These are phyloP conservation scores for Slavum lentiscoides DNA, from an alignment of 2,888 invertebrate species.

Conservation along the genomic window DNA sequence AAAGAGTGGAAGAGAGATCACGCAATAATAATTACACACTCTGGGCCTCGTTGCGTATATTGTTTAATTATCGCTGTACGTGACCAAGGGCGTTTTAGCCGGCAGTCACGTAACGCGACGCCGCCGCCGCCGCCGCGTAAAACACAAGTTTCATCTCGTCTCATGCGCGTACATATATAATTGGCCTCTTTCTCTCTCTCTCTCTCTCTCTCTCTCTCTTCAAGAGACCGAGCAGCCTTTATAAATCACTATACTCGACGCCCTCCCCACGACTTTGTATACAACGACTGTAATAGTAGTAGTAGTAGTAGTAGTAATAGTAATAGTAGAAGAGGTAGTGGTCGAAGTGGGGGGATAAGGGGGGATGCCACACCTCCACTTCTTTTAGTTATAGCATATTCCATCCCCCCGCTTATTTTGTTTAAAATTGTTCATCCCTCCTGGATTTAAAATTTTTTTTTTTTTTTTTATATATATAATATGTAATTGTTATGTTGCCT, in stretches of 20 bases:
- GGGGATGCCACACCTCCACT: too few species aligned
- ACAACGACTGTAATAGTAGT: too few species aligned
- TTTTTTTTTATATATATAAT: too few species aligned
- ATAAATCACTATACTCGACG: neutral
- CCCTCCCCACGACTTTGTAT: too few species aligned
- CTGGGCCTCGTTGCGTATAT: neutral
- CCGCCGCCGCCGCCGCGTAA: constrained; percentile 9
- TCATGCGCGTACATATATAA: neutral
- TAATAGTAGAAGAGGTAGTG: too few species aligned
- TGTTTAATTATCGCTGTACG: constrained; percentile 50
- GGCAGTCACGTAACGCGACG: constrained; percentile 42
- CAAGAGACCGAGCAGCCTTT: constrained; percentile 1
- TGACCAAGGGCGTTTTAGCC: constrained; percentile 47
- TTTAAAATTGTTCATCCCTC: too few species aligned
- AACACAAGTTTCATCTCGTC: constrained; percentile 35
- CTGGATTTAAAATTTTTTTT: too few species aligned
- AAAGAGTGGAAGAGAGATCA: constrained; percentile 19
- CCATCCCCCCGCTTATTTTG: too few species aligned
- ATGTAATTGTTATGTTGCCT: too few species aligned
- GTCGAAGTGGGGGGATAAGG: too few species aligned
- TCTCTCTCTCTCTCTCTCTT: constrained; percentile 8
- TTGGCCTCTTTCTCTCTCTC: constrained; percentile 33
- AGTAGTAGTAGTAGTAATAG: too few species aligned
- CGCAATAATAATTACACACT: constrained; percentile 42
- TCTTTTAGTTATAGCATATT: too few species aligned